These are phyloP conservation scores for Poeciliopsis infans DNA, from an alignment of 2,797 vertebrate species.

Conservation along the genomic window DNA sequence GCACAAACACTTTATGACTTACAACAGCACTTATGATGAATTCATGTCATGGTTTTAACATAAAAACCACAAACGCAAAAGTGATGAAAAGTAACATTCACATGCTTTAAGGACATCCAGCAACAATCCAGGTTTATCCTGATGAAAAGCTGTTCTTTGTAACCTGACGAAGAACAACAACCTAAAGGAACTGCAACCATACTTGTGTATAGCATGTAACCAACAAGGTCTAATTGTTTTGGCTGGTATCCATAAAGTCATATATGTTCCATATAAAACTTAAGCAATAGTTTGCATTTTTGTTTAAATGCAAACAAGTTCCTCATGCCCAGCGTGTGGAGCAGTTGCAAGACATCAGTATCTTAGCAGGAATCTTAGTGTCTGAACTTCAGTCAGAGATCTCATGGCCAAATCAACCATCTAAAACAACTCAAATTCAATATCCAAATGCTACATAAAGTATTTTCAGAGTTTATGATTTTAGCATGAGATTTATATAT, in stretches of 20 bases:
- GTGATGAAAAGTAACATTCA: conserved; percentile 11
- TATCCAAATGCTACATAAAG: not conserved
- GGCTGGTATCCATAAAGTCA: conserved; percentile 6
- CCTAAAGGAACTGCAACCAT: conserved; percentile 27
- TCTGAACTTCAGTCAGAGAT: not conserved
- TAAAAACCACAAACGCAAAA: conserved; percentile 32
- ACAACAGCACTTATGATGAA: not conserved
- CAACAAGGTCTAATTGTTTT: conserved; percentile 18
- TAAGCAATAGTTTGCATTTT: conserved; percentile 5
- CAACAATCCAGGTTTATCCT: conserved; percentile 26
- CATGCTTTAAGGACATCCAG: not conserved
- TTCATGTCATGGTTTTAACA: conserved; percentile 4
- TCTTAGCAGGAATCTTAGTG: not conserved
- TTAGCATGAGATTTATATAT: not conserved
- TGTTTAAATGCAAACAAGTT: not conserved
- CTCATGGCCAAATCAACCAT: not conserved
- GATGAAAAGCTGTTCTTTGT: conserved; percentile 14
- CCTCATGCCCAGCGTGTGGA: not conserved
- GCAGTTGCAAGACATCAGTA: not conserved
- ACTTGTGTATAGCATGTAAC: conserved; percentile 16
- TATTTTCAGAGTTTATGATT: not conserved
- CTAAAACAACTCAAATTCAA: not conserved
- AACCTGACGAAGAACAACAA: conserved; percentile 29
- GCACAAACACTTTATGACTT: conserved; percentile 11
- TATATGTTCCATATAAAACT: conserved; percentile 11